Percentiles rank a stretch among this genome's conserved stretches.
Conservation (phyloP, 2,113 vertebrate species). For the Hyaena hyaena region DNA sequence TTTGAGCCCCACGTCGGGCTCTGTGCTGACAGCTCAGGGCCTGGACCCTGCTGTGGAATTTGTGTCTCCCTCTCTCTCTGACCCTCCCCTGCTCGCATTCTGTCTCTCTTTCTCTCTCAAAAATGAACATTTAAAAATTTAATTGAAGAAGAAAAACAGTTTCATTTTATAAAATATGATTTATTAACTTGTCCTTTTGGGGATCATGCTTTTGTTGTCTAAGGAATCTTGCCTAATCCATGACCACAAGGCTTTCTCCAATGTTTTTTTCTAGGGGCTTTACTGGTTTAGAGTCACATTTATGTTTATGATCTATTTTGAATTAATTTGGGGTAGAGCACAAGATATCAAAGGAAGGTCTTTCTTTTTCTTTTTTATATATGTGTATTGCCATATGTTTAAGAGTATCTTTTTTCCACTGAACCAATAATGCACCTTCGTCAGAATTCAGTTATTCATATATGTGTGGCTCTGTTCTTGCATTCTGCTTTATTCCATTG, state of each 20-base stretch:
- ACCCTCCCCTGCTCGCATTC: too few species aligned
- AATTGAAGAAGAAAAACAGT: neutral
- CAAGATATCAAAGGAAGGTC: neutral
- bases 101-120: too few species aligned
- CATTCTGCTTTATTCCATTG: neutral
- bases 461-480: fast-evolving
- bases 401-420: neutral
- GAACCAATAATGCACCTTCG: neutral
- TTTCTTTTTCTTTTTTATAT: neutral
- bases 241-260: neutral
- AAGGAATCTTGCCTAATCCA: neutral
- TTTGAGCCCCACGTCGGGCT: too few species aligned
- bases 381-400: neutral
- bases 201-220: neutral
- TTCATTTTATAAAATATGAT: neutral
- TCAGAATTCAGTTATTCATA: neutral
- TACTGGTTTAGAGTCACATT: neutral
- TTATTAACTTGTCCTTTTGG: neutral
- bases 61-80: too few species aligned
- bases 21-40: too few species aligned
- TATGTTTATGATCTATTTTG: neutral
- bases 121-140: too few species aligned
- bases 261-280: neutral
- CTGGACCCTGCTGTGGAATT: too few species aligned
- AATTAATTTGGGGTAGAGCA: neutral